These are phyloP conservation scores for Morinoia aosen DNA, from an alignment of 2,888 invertebrate species.

Conservation along the genomic window DNA sequence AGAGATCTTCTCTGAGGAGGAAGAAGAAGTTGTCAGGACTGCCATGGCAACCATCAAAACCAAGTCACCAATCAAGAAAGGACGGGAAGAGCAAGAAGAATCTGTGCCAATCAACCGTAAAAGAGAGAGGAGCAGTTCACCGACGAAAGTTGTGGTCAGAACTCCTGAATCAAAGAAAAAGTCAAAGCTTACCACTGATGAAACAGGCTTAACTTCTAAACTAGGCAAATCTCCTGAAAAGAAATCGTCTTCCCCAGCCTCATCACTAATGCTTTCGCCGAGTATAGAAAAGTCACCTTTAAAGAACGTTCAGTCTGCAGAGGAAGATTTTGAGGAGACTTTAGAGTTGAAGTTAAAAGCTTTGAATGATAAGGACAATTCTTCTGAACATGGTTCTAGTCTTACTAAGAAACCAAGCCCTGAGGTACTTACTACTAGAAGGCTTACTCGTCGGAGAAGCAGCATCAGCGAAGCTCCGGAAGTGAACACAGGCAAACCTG, in stretches of 20 bases:
- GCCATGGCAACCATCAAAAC: slow-evolving; percentile 23
- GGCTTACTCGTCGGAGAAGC: not conserved
- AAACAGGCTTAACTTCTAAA: not conserved
- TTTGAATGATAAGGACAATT: not conserved
- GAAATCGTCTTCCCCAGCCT: not conserved
- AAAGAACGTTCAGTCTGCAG: not conserved
- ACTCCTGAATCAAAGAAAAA: not conserved
- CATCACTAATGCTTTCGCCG: not conserved
- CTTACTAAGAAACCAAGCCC: not conserved
- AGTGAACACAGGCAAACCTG: not conserved
- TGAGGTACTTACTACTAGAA: not conserved
- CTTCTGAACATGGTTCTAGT: not conserved
- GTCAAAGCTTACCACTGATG: not conserved
- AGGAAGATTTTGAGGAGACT: not conserved
- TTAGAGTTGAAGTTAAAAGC: not conserved
- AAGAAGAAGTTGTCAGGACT: slow-evolving; percentile 11
- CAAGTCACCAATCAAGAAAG: slow-evolving; percentile 23
- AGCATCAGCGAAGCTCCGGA: not conserved
- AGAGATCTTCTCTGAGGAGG: not conserved
- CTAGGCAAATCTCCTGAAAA: not conserved
- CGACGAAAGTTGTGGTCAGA: not conserved
- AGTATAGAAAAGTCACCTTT: not conserved
- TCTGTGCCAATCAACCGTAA: not conserved
- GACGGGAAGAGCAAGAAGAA: slow-evolving; percentile 23
- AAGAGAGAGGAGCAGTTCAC: slow-evolving; percentile 25